Evolutionary conservation across 2,797 vertebrate species (phyloP), one percentile per base, ranked within the genome.

Genomic region (Eurystomus glaucurus): DNA sequence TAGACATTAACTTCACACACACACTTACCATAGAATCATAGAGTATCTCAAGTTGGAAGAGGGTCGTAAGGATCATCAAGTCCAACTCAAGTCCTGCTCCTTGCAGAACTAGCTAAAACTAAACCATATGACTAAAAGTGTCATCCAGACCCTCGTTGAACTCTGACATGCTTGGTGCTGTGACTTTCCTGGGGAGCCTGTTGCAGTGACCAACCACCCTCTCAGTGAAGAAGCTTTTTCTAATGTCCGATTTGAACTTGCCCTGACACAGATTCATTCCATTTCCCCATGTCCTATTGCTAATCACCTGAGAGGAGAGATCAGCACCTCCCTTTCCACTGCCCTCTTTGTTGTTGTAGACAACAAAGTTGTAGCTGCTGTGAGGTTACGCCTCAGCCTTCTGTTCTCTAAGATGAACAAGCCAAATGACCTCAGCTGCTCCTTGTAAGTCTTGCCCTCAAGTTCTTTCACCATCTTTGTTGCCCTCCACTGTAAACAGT

Each of bases 81-180:
- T 37, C 18, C 19, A 68, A 21, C 26, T 21, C 19, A 20, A 46
- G 45, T 20, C 14, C 48, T 37, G 13, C 7, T 70, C 26, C 14
- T 39, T 15, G 8, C 20, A 50, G 28, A 26, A 39, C 35, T 37
- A 37, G 22, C 31, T 62, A 37, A 55, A 61, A 69, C 12, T 21
- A n/a, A 68, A 10, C 22, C 2, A 0, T 21, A 41, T 17, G 22
- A 61, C 35, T 25, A 22, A 48, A 0, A 50, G 4, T 3, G 2
- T 86, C 25, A 7, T 80, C 31, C 31, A 80, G 35, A 29, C 4
- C 4, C 6, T 50, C 15, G 41, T 68, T 61, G n/a, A 71, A 60
- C 28, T 85, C 33, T 55, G 58, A 20, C 5, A n/a, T 8, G 25
- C 51, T 66, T 46, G 21, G 20, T 82, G 9, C 35, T 37, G 31